A percentile compares a stretch with the other conserved stretches of the same genome.
These are phyloP conservation scores for Phalacrocorax aristotelis DNA, from an alignment of 2,113 vertebrate species.

Conservation along the genomic window DNA sequence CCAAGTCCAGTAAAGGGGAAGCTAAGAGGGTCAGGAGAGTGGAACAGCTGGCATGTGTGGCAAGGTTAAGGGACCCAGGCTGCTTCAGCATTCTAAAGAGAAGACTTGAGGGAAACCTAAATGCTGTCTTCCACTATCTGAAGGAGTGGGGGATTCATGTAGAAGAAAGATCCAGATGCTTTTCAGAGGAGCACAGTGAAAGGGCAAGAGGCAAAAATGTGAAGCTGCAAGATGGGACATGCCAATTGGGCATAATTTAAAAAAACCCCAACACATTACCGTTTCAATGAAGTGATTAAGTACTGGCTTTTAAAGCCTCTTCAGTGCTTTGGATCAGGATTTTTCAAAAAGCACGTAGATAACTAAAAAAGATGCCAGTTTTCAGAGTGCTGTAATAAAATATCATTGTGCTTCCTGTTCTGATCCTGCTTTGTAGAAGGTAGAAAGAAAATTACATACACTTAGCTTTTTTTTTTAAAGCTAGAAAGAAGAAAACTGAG, in stretches of 20 bases:
- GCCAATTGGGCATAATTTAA: not conserved
- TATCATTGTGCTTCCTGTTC: not conserved
- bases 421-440: not conserved
- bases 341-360: not conserved
- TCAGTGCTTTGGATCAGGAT: not conserved
- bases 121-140: not conserved
- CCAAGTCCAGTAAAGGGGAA: not conserved
- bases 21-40: not conserved
- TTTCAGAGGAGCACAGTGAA: not conserved
- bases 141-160: not conserved
- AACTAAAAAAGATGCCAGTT: not conserved
- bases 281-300: not conserved
- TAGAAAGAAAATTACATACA: not conserved
- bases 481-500: not conserved
- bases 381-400: not conserved
- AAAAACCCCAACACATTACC: not conserved
- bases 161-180: not conserved
- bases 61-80: not conserved
- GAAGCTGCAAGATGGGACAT: not conserved
- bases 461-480: not conserved
- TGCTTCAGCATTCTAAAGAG: not conserved
- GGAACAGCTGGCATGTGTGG: not conserved
- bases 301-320: not conserved
- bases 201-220: not conserved
- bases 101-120: not conserved